Base-by-base conservation (phyloP, 2,113 vertebrate species). In the Neotoma lepida region DNA sequence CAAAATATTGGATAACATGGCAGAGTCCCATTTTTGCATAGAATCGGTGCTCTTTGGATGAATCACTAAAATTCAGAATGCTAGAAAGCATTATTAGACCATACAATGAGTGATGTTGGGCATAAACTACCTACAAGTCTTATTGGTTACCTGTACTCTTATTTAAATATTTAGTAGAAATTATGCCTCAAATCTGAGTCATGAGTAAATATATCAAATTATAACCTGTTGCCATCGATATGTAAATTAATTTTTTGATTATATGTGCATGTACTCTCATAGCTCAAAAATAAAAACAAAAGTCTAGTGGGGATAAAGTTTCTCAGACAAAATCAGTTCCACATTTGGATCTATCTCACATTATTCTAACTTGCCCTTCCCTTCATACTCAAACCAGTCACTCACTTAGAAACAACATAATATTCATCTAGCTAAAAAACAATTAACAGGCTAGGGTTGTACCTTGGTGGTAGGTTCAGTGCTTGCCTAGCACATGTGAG, bases 181-280 rank as follows among this genome's bases (percentile, higher is more conserved):
- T 95, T 96, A 92, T 97, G 95, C 63, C 87, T 94, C 80, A 97
- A 96, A 95, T 96, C 92, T 97, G 78, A 97, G 71, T 91, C 66
- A 95, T 71, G 97, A 80, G 44, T 93, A 96, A 97, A 91, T 86
- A 46, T 54, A 97, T 70, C 73, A 96, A 96, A 96, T 95, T 33
- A 90, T 61, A 96, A 97, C 97, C 46, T 90, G 39, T 61, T 51
- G 93, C 73, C 41, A 56, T 96, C 90, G 97, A 88, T 91, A 89
- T 90, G 91, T 92, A 96, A 95, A 92, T 97, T 56, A n/a, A 96
- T 86, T 97, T 97, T 88, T 96, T 63, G 46, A 88, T 96, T 95
- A 88, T 95, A 58, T 96, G 92, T 95, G 71, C 28, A 96, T 61
- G 76, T 82, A 95, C 93, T 97, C 76, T 86, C 90, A 94, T 64